phyloP scores from a whole-genome alignment of 2,113 vertebrate genomes.

The Lagopus muta region DNA sequence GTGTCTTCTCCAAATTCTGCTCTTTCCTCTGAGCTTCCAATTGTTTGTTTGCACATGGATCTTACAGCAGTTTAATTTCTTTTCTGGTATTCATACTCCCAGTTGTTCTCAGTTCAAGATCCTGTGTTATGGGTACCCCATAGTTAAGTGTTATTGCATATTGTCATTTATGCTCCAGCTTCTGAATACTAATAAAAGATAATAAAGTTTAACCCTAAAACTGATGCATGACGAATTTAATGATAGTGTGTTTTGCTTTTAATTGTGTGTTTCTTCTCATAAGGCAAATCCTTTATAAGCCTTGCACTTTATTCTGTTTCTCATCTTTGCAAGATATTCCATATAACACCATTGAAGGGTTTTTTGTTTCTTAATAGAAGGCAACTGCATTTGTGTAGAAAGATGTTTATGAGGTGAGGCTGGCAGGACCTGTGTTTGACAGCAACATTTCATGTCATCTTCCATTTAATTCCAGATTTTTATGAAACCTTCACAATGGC shows the following conservation, averaged over 20 bases:
- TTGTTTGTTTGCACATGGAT: background rate
- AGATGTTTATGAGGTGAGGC: background rate
- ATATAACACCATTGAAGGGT: background rate
- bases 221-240: background rate
- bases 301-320: background rate
- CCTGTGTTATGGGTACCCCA: background rate
- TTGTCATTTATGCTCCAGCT: background rate
- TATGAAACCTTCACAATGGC: background rate
- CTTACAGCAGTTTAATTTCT: background rate
- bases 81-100: background rate
- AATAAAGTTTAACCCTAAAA: background rate
- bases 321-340: background rate
- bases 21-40: background rate
- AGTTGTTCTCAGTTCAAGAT: background rate
- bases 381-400: background rate
- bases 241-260: background rate
- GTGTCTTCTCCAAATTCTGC: background rate
- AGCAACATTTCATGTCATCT: background rate
- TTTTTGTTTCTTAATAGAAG: background rate
- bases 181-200: background rate
- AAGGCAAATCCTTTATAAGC: background rate
- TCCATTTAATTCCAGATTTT: background rate
- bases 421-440: background rate
- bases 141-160: background rate
- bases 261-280: background rate